Conservation (phyloP, 2,113 vertebrate genomes). For the Shinisaurus crocodilurus region DNA sequence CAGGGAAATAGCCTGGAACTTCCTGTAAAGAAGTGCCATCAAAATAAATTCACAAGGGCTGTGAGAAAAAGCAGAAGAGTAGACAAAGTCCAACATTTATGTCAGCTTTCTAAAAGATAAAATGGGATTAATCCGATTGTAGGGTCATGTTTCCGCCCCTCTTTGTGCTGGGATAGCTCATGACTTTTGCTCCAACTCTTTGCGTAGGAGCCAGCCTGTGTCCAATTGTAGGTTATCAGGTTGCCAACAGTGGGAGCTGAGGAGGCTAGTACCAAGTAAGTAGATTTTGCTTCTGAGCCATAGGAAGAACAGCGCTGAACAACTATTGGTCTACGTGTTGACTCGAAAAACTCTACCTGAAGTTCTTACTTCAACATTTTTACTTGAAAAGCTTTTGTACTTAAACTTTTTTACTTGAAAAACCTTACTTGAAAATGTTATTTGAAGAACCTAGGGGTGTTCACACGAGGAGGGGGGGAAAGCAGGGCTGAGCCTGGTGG, state of each 20-base stretch:
- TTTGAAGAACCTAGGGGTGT: not conserved
- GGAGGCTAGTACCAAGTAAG: not conserved
- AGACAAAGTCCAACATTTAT: not conserved
- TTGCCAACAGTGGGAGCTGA: not conserved
- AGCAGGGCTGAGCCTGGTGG: not conserved
- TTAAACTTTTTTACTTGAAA: too few relatives aligned
- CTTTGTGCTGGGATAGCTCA: not conserved
- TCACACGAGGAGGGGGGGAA: not conserved
- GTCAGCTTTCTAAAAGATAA: not conserved
- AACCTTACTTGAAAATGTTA: too few relatives aligned
- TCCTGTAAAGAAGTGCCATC: slow-evolving; percentile 26
- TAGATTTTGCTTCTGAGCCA: not conserved
- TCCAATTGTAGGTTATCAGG: not conserved
- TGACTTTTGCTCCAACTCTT: not conserved
- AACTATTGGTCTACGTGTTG: not conserved
- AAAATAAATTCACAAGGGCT: slow-evolving; percentile 4
- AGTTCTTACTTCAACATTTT: too few relatives aligned
- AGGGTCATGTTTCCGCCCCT: not conserved
- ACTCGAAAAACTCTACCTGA: too few relatives aligned
- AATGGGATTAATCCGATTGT: slow-evolving; percentile 37
- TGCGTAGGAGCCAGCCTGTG: not conserved
- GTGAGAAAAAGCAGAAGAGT: not conserved
- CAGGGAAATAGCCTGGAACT: slow-evolving; percentile 30
- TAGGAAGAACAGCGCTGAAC: not conserved
- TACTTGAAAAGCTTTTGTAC: too few relatives aligned